Percentiles rank a stretch among this genome's conserved stretches.
phyloP scores from a whole-genome alignment of 2,113 vertebrate species.

The Xyrauchen texanus region DNA sequence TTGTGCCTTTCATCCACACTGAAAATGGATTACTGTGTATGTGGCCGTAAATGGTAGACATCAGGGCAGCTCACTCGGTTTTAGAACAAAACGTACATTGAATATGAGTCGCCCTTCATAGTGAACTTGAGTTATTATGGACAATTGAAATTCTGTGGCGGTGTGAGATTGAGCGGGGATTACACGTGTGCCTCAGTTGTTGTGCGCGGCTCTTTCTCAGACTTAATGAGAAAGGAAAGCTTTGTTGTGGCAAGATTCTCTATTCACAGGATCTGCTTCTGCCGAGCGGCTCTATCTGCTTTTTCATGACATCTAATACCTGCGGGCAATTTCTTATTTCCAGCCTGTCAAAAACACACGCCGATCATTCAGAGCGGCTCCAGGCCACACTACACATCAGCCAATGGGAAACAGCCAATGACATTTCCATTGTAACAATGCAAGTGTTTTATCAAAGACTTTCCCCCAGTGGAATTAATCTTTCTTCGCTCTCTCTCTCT shows the following conservation, averaged over 20 bases:
- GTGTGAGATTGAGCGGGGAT: conserved; percentile 76
- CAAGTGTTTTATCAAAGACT: conserved; percentile 67
- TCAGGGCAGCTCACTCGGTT: no score
- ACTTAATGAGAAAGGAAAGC: conserved; percentile 55
- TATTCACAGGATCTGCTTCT: conserved; percentile 81
- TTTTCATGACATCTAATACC: conserved; percentile 89
- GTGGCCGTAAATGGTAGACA: no score
- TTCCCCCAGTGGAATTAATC: conserved; percentile 54
- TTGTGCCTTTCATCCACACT: no score
- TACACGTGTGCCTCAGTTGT: conserved; percentile 74
- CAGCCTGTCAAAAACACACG: conserved; percentile 86
- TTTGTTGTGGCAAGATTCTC: conserved; percentile 70
- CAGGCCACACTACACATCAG: conserved; percentile 69
- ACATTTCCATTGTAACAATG: conserved; percentile 62
- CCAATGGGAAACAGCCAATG: conserved; percentile 70
- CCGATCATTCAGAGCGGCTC: conserved; percentile 80
- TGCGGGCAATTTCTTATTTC: conserved; percentile 87
- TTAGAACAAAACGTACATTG: background rate
- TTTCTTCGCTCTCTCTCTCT: background rate
- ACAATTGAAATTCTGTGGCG: conserved; percentile 76
- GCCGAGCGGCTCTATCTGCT: conserved; percentile 67
- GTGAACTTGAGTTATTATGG: conserved; percentile 73
- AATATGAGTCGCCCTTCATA: conserved; percentile 63
- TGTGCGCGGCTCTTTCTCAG: conserved; percentile 58
- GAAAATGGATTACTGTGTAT: no score